These are phyloP conservation scores for Abrostola tripartita DNA, from an alignment of 2,888 invertebrate genomes.

Conservation along the genomic window DNA sequence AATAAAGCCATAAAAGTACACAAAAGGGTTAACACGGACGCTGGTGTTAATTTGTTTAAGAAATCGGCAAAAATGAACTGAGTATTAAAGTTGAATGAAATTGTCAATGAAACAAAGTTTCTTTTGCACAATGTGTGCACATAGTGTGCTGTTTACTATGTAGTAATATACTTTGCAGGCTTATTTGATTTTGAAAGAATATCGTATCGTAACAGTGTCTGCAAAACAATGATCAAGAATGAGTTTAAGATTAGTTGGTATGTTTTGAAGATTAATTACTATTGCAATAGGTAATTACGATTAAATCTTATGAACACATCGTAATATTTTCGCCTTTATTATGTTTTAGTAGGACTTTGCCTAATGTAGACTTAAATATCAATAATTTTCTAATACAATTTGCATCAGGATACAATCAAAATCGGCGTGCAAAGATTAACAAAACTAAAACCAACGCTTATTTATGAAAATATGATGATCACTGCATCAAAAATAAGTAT, in stretches of 20 bases:
- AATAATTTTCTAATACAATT: too few species aligned
- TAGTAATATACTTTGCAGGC: background rate
- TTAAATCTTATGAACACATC: too few species aligned
- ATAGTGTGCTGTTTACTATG: slow-evolving; percentile 13
- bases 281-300: too few species aligned
- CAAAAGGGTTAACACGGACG: slow-evolving; percentile 82
- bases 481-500: too few species aligned
- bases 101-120: slow-evolving; percentile 58
- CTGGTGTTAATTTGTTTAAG: slow-evolving; percentile 82
- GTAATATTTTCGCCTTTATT: too few species aligned
- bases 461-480: too few species aligned
- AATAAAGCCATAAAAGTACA: slow-evolving; percentile 78
- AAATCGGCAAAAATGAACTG: slow-evolving; percentile 64
- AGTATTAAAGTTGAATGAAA: slow-evolving; percentile 50
- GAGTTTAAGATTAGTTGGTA: background rate
- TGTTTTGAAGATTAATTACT: too few species aligned
- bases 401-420: too few species aligned
- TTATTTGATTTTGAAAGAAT: background rate
- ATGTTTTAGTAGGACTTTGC: too few species aligned
- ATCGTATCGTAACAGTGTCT: slow-evolving; percentile 3
- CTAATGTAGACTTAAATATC: too few species aligned
- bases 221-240: background rate
- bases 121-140: slow-evolving; percentile 17
- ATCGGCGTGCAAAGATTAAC: too few species aligned
- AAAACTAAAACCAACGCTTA: too few species aligned